These are phyloP conservation scores for Rotaria macrura DNA, from an alignment of 2,888 invertebrate genomes.

Conservation along the genomic window DNA sequence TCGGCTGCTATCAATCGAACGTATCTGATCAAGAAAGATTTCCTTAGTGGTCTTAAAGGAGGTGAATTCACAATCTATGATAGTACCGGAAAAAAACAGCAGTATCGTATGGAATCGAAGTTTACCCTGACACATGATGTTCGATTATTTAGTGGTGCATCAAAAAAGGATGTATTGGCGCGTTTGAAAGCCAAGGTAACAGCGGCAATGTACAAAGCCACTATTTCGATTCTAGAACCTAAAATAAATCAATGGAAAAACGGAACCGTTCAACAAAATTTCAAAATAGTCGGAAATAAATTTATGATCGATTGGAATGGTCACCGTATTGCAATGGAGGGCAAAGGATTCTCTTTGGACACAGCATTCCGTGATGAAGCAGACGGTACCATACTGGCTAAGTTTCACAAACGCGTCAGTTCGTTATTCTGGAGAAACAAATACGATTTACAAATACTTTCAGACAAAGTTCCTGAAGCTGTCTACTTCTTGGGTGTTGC, in stretches of 20 bases:
- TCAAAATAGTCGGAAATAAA: not conserved
- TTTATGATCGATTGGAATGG: not conserved
- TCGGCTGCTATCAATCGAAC: not conserved
- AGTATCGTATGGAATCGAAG: slow-evolving; percentile 13
- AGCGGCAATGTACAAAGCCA: not conserved
- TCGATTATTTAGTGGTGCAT: not conserved
- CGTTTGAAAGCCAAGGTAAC: not conserved
- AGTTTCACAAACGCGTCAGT: not conserved
- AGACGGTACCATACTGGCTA: not conserved
- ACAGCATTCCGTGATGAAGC: not conserved
- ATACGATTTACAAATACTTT: not conserved
- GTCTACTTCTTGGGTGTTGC: not conserved
- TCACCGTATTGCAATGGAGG: not conserved
- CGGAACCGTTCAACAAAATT: not conserved
- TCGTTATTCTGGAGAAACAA: slow-evolving; percentile 5
- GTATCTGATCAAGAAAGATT: not conserved
- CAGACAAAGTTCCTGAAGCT: not conserved
- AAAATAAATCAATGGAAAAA: not conserved
- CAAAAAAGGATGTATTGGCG: not conserved
- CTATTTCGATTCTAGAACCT: not conserved
- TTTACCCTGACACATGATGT: not conserved
- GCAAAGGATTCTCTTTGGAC: not conserved
- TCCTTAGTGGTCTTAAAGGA: not conserved
- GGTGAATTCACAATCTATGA: slow-evolving; percentile 5
- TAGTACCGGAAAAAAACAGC: not conserved